Conservation (phyloP, 2,888 invertebrate genomes). For the Raillietiella orientalis region DNA sequence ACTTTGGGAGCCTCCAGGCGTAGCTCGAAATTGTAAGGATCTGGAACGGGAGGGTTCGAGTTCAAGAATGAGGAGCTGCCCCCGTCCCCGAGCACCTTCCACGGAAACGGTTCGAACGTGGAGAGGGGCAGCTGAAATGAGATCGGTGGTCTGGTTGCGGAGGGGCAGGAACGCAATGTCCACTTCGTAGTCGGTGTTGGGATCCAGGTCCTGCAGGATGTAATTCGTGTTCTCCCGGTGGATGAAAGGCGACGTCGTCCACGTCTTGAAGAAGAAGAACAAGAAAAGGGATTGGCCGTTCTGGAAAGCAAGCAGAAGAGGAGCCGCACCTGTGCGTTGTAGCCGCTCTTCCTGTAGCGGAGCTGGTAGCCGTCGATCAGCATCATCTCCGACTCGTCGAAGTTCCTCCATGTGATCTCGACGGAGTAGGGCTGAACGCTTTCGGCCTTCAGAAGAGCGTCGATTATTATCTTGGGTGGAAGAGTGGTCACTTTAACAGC, state of each 20-base stretch:
- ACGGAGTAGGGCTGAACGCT: conserved; percentile 46
- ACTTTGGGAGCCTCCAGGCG: conserved; percentile 36
- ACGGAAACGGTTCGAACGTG: conserved; percentile 24
- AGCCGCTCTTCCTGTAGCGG: conserved; percentile 45
- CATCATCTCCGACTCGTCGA: conserved; percentile 40
- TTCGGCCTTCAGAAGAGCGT: conserved; percentile 33
- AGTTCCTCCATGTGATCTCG: conserved; percentile 44
- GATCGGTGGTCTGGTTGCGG: conserved; percentile 37
- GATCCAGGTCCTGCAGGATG: conserved; percentile 37
- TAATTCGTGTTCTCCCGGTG: conserved; percentile 47
- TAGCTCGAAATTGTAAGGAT: conserved; percentile 53
- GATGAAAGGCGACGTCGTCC: conserved; percentile 47
- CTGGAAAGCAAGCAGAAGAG: neutral
- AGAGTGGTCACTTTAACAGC: conserved; percentile 17
- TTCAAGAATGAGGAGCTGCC: neutral
- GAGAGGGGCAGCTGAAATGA: conserved; percentile 31
- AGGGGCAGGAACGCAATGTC: conserved; percentile 54
- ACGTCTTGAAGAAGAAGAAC: conserved; percentile 18
- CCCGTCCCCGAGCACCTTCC: neutral
- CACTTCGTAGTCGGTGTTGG: conserved; percentile 45
- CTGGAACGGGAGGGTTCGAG: conserved; percentile 13
- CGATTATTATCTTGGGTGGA: conserved; percentile 26
- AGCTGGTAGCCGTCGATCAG: conserved; percentile 64
- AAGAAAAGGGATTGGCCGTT: neutral
- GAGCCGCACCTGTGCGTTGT: conserved; percentile 16